Evolutionary conservation across 2,113 vertebrate genomes (phyloP), one percentile per base, ranked within the genome.

Genomic region (Calidris pugnax): DNA sequence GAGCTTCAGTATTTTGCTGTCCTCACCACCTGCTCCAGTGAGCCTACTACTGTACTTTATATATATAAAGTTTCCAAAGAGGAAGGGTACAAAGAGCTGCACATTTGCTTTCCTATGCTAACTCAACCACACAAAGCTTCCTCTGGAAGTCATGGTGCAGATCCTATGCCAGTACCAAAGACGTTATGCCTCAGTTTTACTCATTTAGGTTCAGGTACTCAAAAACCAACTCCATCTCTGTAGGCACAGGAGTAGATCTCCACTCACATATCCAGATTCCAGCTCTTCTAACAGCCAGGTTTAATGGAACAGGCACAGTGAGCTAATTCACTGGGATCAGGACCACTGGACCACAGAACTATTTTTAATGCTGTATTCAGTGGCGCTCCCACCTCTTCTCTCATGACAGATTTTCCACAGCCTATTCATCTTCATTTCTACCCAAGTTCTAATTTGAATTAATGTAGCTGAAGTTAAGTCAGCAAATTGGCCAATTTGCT

Each of bases 331-430:
- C 50, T 74, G 45, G 28, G 33, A 50, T 62, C 33, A n/a, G 45
- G 13, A 62, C 16, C 51, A 85, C 14, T 28, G 53, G 33, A 78
- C n/a, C 66, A 81, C 39, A 53, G 13, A 45, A 63, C 27, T 19
- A 33, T 0, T 2, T 7, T 2, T 7, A 55, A 23, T 30, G 15
- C 28, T 39, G 26, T 48, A 28, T 37, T 51, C 57, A 87, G 32
- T 14, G 21, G 6, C 0, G 0, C 26, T 72, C 17, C 13, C 43
- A 79, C n/a, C 32, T 68, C 22, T 59, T 74, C 43, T 35, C 30
- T 82, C 37, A 41, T 3, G 14, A 67, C 12, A 72, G 43, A 20
- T 55, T 60, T 90, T 55, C 51, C 18, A 66, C 21, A 57, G 39
- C 16, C 47, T 78, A 7, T 53, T 67, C 2, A 1, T 30, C 21